A percentile compares a stretch with the other conserved stretches of the same genome.
Conservation (phyloP, 2,888 invertebrate genomes). For the Ochropacha duplaris region DNA sequence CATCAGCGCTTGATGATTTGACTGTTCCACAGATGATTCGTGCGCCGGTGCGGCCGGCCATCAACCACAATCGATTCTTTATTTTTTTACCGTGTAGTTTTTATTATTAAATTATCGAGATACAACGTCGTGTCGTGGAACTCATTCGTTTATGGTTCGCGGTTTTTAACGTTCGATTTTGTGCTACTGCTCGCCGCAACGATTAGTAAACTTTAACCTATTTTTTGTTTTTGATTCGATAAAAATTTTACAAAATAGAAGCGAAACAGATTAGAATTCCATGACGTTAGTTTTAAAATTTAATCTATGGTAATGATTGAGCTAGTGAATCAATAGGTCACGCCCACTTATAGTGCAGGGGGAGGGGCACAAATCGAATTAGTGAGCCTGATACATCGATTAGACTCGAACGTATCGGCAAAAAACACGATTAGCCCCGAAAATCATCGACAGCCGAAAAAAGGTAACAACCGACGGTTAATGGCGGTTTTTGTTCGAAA, state of each 20-base stretch:
- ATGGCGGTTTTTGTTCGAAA: constrained; percentile 81
- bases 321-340: constrained; percentile 70
- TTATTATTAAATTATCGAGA: constrained; percentile 76
- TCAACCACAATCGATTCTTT: constrained; percentile 80
- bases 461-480: constrained; percentile 75
- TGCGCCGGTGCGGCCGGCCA: constrained; percentile 67
- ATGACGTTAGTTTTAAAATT: constrained; percentile 13
- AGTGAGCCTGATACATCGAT: constrained; percentile 78
- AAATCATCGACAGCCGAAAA: constrained; percentile 80
- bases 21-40: constrained; percentile 69
- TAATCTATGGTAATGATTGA: constrained; percentile 50
- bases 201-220: constrained; percentile 4
- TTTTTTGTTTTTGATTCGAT: background rate
- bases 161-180: constrained; percentile 34
- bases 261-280: background rate
- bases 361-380: constrained; percentile 81
- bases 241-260: background rate
- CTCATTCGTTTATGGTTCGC: constrained; percentile 42
- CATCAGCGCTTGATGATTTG: constrained; percentile 81
- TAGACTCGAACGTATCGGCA: constrained; percentile 71
- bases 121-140: constrained; percentile 34
- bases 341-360: constrained; percentile 71
- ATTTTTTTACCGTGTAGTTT: constrained; percentile 55
- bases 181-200: constrained; percentile 27
- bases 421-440: constrained; percentile 80